phyloP scores from a whole-genome alignment of 1,140 invertebrate species.

The Drosophila hydei region DNA sequence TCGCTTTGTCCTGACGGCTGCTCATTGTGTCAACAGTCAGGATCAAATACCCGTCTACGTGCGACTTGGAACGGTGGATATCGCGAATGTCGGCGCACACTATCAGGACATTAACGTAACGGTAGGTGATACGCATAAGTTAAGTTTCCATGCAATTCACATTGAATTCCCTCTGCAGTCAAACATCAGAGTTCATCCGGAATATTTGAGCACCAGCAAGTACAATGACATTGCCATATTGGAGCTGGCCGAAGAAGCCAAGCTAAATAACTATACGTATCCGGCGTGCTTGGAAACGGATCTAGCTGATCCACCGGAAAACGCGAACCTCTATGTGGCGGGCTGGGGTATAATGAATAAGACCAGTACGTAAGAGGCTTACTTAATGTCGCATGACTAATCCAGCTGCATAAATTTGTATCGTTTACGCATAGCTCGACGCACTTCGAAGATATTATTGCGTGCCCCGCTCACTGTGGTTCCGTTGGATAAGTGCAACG shows the following conservation, averaged over 20 bases:
- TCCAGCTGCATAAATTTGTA: too few species aligned
- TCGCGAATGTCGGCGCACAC: conserved; percentile 14
- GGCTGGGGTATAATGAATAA: conserved; percentile 72
- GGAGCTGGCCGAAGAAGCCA: conserved; percentile 50
- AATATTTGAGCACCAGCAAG: conserved; percentile 57
- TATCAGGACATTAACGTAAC: conserved; percentile 53
- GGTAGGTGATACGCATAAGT: conserved; percentile 21
- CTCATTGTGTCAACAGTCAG: conserved; percentile 88
- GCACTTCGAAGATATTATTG: conserved; percentile 60
- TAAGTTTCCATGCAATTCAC: background rate
- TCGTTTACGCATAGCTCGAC: too few species aligned
- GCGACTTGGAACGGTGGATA: conserved; percentile 67
- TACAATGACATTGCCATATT: conserved; percentile 76
- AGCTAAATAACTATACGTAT: conserved; percentile 24
- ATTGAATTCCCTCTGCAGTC: conserved; percentile 21
- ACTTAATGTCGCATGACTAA: background rate
- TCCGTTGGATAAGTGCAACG: conserved; percentile 52
- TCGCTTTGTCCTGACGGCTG: conserved; percentile 87
- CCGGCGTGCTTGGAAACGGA: conserved; percentile 70
- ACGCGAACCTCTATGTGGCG: conserved; percentile 51
- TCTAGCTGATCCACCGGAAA: conserved; percentile 43
- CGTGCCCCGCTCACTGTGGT: conserved; percentile 61
- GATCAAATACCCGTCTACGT: conserved; percentile 46
- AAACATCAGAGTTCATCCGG: conserved; percentile 55
- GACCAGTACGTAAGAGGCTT: conserved; percentile 50